These are phyloP conservation scores for Hofmannophila pseudospretella DNA, from an alignment of 2,888 invertebrate genomes.

Conservation along the genomic window DNA sequence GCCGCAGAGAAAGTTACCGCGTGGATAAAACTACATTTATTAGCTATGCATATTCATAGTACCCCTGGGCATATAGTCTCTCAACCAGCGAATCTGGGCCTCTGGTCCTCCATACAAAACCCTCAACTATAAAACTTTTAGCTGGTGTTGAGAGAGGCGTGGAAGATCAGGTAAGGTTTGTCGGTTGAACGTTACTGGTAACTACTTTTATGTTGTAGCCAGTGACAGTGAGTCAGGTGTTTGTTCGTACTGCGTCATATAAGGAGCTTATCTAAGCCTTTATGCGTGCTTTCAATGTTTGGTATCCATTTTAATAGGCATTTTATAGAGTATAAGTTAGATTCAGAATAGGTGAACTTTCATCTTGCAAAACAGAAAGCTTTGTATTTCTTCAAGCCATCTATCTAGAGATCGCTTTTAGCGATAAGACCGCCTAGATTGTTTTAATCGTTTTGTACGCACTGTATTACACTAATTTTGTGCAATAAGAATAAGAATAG, in stretches of 20 bases:
- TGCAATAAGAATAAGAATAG: too few species aligned
- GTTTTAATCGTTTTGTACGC: too few species aligned
- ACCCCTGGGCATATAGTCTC: conserved; percentile 43
- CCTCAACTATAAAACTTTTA: conserved; percentile 3
- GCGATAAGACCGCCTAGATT: too few species aligned
- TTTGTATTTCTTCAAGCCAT: too few species aligned
- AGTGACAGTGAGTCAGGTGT: conserved; percentile 41
- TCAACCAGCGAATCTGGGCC: conserved; percentile 25
- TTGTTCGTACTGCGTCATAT: conserved; percentile 5
- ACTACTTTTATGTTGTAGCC: conserved; percentile 57
- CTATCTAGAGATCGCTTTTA: too few species aligned
- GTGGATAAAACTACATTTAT: conserved; percentile 70
- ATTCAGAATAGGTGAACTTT: too few species aligned
- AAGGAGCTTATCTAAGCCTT: not conserved
- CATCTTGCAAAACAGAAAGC: too few species aligned
- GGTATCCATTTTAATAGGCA: not conserved
- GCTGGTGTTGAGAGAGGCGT: conserved; percentile 11
- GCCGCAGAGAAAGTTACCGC: conserved; percentile 60
- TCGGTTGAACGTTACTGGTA: conserved; percentile 32
- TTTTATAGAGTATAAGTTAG: not conserved
- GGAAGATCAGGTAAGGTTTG: conserved; percentile 26
- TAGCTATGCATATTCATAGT: conserved; percentile 72
- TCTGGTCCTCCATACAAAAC: conserved; percentile 2
- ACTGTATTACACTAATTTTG: too few species aligned
- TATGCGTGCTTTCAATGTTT: too few species aligned